Conservation (phyloP, 2,888 invertebrate genomes). For the Allacma fusca region DNA sequence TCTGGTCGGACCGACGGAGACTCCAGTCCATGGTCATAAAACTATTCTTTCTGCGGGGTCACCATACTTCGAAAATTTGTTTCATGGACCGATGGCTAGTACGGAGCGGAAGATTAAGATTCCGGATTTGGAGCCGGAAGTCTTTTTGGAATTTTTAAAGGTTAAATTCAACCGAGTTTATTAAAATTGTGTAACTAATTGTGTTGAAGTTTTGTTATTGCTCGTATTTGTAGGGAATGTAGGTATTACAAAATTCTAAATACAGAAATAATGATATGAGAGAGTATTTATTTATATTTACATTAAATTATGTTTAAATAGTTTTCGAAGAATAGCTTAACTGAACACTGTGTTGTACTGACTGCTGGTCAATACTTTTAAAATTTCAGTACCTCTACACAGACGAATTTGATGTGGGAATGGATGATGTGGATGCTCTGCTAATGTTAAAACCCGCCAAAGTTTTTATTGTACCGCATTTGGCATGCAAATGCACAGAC, state of each 20-base stretch:
- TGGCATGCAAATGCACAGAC: slow-evolving; percentile 84
- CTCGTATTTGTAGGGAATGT: too few relatives aligned
- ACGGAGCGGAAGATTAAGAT: slow-evolving; percentile 69
- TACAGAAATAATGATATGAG: too few relatives aligned
- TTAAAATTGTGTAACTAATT: too few relatives aligned
- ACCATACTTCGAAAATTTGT: slow-evolving; percentile 87
- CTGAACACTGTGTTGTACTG: too few relatives aligned
- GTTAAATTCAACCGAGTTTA: slow-evolving; percentile 27
- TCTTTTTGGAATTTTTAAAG: slow-evolving; percentile 76
- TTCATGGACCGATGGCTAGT: slow-evolving; percentile 78
- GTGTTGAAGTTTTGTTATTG: too few relatives aligned
- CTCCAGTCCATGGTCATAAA: slow-evolving; percentile 73
- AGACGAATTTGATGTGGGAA: slow-evolving; percentile 75
- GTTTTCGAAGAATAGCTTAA: too few relatives aligned
- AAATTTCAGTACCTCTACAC: slow-evolving; percentile 72
- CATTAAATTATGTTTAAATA: too few relatives aligned
- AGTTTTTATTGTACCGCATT: slow-evolving; percentile 83
- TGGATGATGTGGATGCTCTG: slow-evolving; percentile 87
- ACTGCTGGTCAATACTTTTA: not conserved
- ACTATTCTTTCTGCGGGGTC: slow-evolving; percentile 83
- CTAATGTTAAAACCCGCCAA: slow-evolving; percentile 85
- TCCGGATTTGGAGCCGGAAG: slow-evolving; percentile 84
- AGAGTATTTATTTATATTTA: too few relatives aligned
- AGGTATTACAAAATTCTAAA: too few relatives aligned
- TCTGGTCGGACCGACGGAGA: slow-evolving; percentile 76